A percentile compares a stretch with the other conserved stretches of the same genome.
Evolutionary conservation across 1,140 invertebrate species (phyloP).

Genomic region (Trichoplusia ni): DNA sequence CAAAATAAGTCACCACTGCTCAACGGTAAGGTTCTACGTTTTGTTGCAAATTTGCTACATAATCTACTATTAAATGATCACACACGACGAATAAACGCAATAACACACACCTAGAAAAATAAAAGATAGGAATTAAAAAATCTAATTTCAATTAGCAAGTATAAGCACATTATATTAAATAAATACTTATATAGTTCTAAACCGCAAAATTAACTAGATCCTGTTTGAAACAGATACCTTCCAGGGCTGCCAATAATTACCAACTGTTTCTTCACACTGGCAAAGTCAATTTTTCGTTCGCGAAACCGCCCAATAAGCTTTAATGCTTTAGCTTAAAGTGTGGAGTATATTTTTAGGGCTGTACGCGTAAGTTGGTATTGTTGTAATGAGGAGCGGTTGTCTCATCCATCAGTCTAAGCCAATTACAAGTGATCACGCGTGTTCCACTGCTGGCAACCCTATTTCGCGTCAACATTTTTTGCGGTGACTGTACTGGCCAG

Average conservation of each 20-base stretch:
- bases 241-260: conserved; percentile 59
- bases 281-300: conserved; percentile 36
- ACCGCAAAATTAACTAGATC: conserved; percentile 16
- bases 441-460: conserved; percentile 46
- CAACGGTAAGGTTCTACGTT: no score
- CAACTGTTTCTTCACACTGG: conserved; percentile 44
- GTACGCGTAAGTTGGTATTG: conserved; percentile 36
- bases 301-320: background rate
- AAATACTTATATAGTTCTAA: conserved; percentile 17
- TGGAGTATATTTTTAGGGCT: conserved; percentile 11
- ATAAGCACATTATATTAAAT: conserved; percentile 3
- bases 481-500: conserved; percentile 4
- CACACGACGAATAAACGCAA: no score
- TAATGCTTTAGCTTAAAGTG: conserved; percentile 22
- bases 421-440: conserved; percentile 70
- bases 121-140: no score
- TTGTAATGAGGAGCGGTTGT: conserved; percentile 56
- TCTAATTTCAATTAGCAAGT: no score
- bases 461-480: conserved; percentile 50
- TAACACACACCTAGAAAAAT: no score
- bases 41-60: no score
- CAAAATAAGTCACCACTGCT: no score
- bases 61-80: no score
- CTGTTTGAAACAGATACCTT: conserved; percentile 22
- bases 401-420: conserved; percentile 69